Evolutionary conservation across 2,113 vertebrate species (phyloP), one percentile per base, ranked within the genome.

Genomic region (Podarcis muralis): DNA sequence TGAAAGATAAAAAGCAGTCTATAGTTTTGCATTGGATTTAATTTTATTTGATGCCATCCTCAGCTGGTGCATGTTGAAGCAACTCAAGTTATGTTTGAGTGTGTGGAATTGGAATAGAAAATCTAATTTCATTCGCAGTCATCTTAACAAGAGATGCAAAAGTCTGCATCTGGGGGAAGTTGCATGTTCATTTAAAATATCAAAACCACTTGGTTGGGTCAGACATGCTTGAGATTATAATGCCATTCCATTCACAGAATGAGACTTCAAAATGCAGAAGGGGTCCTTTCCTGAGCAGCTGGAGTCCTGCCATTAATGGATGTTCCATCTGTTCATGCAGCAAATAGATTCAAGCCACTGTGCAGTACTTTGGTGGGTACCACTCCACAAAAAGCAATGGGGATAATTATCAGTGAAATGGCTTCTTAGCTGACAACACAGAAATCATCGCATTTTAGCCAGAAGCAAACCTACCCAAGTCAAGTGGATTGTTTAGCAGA

Each of bases 401-500:
- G 25, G 43, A 23, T 53, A 13, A 79, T n/a, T 32, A 53, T 32
- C 30, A 35, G 8, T 83, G 12, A 48, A 83, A 18, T 43, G 23
- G 22, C 13, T 68, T 35, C 18, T 48, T 66, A 40, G 3, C 1
- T 20, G 22, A 65, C 25, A 59, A 6, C 81, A 48, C 40, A 71
- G 27, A 59, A 4, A 62, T 76, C 23, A 37, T 62, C 32, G 5
- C 27, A 8, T 77, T 40, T 27, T 78, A 66, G 16, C 35, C 78
- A 43, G 23, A 78, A 65, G 12, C 35, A 65, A 11, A 4, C 4
- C 27, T 57, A 57, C 20, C 15, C 22, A 35, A 57, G n/a, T 86
- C 32, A 86, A 59, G 32, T 2, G 13, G n/a, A 71, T 40, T 32
- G 22, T 12, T 66, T 71, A 89, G 82, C 87, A 92, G 88, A 83